phyloP scores from a whole-genome alignment of 2,113 vertebrate species.

The Furnarius figulus region DNA sequence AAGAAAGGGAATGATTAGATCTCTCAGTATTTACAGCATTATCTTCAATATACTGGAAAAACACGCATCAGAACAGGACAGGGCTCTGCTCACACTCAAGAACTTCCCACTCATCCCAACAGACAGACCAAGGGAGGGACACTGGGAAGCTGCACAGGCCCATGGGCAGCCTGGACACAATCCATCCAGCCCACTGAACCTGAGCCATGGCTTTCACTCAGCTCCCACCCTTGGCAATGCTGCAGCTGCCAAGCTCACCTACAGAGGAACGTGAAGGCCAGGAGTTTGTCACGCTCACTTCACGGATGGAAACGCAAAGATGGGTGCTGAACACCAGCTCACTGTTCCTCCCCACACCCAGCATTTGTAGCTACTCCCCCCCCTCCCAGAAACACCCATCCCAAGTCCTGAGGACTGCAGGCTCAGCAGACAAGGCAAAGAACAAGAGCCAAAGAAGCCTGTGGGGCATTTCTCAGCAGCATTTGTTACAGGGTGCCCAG shows the following conservation, averaged over 20 bases:
- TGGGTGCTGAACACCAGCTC: background rate
- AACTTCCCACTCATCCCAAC: background rate
- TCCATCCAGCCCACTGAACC: background rate
- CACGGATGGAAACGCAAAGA: background rate
- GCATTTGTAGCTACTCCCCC: background rate
- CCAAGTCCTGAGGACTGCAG: background rate
- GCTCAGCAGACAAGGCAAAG: background rate
- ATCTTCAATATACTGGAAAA: background rate
- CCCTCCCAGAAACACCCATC: background rate
- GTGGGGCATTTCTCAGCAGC: background rate
- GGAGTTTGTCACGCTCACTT: background rate
- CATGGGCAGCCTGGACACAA: background rate
- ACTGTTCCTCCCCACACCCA: background rate
- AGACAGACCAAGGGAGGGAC: background rate
- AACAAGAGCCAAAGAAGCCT: background rate
- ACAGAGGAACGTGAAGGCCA: background rate
- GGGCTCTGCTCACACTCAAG: background rate
- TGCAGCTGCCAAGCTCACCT: accelerated
- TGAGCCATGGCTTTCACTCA: background rate
- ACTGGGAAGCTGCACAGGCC: background rate
- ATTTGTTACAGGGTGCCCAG: background rate
- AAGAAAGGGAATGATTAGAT: background rate
- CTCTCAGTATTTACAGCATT: background rate
- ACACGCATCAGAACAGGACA: background rate
- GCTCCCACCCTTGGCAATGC: background rate